These are phyloP conservation scores for Scortum barcoo DNA, from an alignment of 2,113 vertebrate species.

Conservation along the genomic window DNA sequence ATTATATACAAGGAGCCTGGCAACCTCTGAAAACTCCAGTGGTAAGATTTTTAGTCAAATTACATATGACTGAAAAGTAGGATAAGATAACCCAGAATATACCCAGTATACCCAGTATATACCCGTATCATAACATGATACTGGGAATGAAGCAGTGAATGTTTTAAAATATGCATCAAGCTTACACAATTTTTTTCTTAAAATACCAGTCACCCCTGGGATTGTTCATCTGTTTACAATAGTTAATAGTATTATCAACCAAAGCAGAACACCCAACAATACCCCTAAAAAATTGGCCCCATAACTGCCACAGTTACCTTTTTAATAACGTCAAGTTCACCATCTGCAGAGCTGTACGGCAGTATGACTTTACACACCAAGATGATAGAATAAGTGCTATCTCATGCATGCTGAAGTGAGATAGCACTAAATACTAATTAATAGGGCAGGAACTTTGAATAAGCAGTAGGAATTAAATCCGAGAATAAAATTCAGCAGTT, in stretches of 20 bases:
- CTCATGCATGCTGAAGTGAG: not conserved
- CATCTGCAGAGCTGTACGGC: not conserved
- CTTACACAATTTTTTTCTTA: not conserved
- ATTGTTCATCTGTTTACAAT: not conserved
- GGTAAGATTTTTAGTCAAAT: not conserved
- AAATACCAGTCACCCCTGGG: not conserved
- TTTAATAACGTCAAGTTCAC: not conserved
- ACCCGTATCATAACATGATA: too few species aligned
- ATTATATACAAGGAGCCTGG: not conserved
- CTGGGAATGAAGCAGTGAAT: not conserved
- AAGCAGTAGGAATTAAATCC: not conserved
- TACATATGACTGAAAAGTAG: not conserved
- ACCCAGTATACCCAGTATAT: too few species aligned
- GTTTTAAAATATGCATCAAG: constrained; percentile 8
- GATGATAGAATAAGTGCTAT: constrained; percentile 20
- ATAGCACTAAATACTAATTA: constrained; percentile 22
- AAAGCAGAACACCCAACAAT: not conserved
- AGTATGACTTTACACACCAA: constrained; percentile 20
- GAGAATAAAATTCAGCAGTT: not conserved
- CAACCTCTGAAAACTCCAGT: not conserved
- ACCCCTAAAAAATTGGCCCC: not conserved
- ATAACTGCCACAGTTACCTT: not conserved
- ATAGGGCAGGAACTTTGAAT: constrained; percentile 16
- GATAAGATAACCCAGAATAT: too few species aligned
- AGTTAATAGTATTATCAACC: not conserved